A percentile compares a stretch with the other conserved stretches of the same genome.
These are phyloP conservation scores for Magallana nippona DNA, from an alignment of 2,888 invertebrate species.

Conservation along the genomic window DNA sequence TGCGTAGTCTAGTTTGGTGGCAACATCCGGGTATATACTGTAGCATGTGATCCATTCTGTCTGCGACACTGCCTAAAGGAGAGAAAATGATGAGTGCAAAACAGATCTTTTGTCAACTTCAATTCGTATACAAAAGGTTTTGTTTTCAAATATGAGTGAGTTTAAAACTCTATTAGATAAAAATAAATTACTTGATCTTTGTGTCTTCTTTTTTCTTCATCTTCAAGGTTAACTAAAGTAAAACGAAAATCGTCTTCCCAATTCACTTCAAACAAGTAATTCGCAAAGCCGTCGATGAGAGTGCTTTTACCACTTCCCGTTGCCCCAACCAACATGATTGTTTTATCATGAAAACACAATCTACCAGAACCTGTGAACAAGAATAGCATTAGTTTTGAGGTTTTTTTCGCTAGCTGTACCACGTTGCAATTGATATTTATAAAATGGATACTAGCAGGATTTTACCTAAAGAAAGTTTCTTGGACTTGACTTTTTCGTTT, in stretches of 20 bases:
- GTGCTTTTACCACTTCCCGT: conserved; percentile 55
- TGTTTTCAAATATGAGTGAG: not conserved
- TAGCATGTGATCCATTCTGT: conserved; percentile 59
- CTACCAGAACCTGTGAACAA: not conserved
- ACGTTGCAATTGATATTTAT: too few relatives aligned
- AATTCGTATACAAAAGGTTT: too few relatives aligned
- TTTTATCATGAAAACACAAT: conserved; percentile 40
- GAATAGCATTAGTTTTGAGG: too few relatives aligned
- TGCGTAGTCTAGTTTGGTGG: conserved; percentile 46
- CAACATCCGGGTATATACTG: conserved; percentile 40
- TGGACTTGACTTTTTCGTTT: not conserved
- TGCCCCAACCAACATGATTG: conserved; percentile 54
- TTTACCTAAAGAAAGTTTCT: not conserved
- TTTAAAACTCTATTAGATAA: too few relatives aligned
- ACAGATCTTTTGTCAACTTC: too few relatives aligned
- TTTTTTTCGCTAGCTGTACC: too few relatives aligned
- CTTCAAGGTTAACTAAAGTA: conserved; percentile 42
- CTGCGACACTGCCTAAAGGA: conserved; percentile 52
- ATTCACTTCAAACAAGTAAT: conserved; percentile 47
- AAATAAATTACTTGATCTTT: conserved; percentile 16
- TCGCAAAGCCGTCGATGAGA: conserved; percentile 51
- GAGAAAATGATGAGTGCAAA: not conserved
- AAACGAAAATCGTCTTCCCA: conserved; percentile 53
- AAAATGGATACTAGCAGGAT: too few relatives aligned
- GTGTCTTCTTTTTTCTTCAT: conserved; percentile 45